Conservation (phyloP, 2,888 invertebrate species). For the Sicus ferrugineus region DNA sequence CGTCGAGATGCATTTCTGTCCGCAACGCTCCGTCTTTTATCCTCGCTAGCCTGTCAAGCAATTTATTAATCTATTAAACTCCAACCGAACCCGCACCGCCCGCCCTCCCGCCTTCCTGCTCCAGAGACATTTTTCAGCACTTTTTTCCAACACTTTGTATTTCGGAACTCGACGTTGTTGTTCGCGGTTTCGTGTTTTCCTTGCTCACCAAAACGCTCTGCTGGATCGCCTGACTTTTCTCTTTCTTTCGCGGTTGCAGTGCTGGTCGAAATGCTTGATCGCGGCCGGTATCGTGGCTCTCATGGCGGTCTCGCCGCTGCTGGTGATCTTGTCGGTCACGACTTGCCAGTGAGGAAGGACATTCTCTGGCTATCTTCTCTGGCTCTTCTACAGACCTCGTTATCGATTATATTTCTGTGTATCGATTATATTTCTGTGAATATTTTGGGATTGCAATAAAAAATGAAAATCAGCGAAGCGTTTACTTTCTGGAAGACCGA, state of each 20-base stretch:
- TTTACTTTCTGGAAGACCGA: too few species aligned
- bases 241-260: neutral
- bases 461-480: too few species aligned
- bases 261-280: neutral
- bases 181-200: neutral
- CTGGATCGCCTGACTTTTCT: neutral
- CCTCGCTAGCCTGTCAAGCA: neutral
- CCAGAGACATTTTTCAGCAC: constrained; percentile 29
- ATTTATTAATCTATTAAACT: neutral
- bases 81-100: neutral
- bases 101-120: neutral
- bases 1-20: neutral
- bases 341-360: neutral
- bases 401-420: neutral
- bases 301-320: constrained; percentile 14
- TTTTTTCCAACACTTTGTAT: constrained; percentile 2
- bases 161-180: constrained; percentile 2
- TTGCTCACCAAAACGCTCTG: neutral
- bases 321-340: constrained; percentile 9
- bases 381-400: too few species aligned
- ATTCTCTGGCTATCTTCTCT: neutral
- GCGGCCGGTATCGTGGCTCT: constrained; percentile 11
- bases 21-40: neutral
- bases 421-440: constrained; percentile 6
- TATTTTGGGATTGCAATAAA: neutral